These are phyloP conservation scores for Bibio marci DNA, from an alignment of 2,888 invertebrate species.

Conservation along the genomic window DNA sequence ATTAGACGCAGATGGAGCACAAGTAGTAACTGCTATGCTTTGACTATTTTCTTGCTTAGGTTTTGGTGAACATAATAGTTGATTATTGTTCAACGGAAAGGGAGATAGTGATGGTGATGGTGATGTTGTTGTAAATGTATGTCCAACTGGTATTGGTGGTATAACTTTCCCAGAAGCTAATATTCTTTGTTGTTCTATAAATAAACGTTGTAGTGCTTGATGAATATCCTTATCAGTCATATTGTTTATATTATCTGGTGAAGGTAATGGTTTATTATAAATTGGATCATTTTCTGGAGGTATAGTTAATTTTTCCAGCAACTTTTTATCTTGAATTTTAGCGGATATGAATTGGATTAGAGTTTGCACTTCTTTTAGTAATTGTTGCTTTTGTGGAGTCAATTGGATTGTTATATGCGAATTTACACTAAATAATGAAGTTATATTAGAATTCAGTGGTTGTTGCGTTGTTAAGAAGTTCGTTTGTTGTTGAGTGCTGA, in stretches of 20 bases:
- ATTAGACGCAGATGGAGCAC: no score
- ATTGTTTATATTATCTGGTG: conserved; percentile 22
- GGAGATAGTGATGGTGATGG: conserved; percentile 1
- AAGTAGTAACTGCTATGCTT: no score
- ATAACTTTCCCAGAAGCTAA: conserved; percentile 51
- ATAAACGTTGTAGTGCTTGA: conserved; percentile 37
- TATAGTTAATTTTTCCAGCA: conserved; percentile 21
- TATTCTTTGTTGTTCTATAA: conserved; percentile 53
- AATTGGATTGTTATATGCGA: conserved; percentile 50
- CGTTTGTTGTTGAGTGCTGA: background rate
- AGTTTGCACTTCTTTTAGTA: conserved; percentile 43
- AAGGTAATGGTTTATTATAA: conserved; percentile 25
- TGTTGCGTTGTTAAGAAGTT: background rate
- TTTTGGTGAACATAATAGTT: background rate
- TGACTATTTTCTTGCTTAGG: no score
- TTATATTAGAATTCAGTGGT: conserved; percentile 6
- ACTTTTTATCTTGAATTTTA: conserved; percentile 30
- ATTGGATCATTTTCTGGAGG: conserved; percentile 23
- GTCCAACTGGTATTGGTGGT: conserved; percentile 31
- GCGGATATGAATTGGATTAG: conserved; percentile 48
- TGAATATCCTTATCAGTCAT: conserved; percentile 37
- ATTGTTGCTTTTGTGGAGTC: conserved; percentile 53
- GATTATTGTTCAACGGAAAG: background rate
- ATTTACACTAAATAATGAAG: conserved; percentile 15
- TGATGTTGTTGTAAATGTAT: conserved; percentile 14